Conservation (phyloP, 2,797 vertebrate species). For the Corythornis leucogaster region DNA sequence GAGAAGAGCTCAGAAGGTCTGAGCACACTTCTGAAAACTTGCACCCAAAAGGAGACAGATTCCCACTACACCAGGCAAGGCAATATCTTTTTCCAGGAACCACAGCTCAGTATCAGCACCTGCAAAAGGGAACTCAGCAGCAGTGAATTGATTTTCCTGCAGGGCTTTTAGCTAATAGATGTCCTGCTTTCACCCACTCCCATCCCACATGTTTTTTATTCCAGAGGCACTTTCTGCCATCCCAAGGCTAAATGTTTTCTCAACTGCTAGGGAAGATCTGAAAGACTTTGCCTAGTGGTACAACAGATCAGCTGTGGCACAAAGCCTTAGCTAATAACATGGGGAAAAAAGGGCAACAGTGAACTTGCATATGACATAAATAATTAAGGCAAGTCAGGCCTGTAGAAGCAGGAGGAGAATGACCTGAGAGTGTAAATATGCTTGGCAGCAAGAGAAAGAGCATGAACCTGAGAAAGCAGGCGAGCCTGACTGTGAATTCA, state of each 20-base stretch:
- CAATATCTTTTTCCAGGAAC: background rate
- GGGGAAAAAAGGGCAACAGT: background rate
- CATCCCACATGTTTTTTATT: background rate
- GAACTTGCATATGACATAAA: background rate
- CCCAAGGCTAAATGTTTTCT: background rate
- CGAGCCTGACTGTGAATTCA: background rate
- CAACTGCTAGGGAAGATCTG: background rate
- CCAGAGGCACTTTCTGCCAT: background rate
- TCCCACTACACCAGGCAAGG: background rate
- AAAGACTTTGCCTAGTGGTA: background rate
- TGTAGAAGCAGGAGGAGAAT: background rate
- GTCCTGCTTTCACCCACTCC: background rate
- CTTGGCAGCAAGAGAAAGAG: background rate
- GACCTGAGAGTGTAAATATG: background rate
- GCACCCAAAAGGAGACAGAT: background rate
- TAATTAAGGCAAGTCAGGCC: background rate
- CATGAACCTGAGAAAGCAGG: background rate
- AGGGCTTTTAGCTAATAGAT: background rate
- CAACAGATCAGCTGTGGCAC: background rate
- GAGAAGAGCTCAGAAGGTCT: background rate
- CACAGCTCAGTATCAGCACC: background rate
- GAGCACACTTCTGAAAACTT: background rate
- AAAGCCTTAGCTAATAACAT: background rate
- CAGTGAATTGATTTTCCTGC: background rate
- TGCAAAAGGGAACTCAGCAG: background rate